A percentile compares a stretch with the other conserved stretches of the same genome.
Conservation (phyloP, 2,888 invertebrate species). For the Pachydiplax longipennis region DNA sequence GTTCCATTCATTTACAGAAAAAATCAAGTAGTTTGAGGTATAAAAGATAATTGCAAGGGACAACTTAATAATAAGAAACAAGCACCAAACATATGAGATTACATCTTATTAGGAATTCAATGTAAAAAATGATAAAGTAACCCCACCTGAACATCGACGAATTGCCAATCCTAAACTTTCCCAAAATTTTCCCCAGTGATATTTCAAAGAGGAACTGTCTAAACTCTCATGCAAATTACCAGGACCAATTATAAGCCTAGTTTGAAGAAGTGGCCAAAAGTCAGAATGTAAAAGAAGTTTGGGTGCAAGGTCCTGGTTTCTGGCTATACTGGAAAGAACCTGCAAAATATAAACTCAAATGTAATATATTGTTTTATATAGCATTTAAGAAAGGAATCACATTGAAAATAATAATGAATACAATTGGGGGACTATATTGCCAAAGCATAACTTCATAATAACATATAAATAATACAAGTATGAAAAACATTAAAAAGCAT, state of each 20-base stretch:
- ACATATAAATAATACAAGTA: no score
- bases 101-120: background rate
- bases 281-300: constrained; percentile 16
- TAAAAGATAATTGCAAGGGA: no score
- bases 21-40: no score
- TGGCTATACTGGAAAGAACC: constrained; percentile 11
- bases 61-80: no score
- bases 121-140: background rate
- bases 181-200: constrained; percentile 17
- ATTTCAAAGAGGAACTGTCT: background rate
- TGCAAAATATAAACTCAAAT: background rate
- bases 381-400: no score
- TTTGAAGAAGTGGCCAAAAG: constrained; percentile 2
- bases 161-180: constrained; percentile 18
- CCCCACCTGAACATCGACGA: background rate
- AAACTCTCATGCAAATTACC: background rate
- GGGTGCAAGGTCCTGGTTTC: constrained; percentile 4
- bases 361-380: background rate
- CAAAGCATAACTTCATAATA: no score
- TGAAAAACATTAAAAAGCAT: no score
- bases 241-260: constrained; percentile 11
- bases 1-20: no score
- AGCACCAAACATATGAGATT: background rate
- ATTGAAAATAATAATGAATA: no score
- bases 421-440: no score